Percentiles rank a stretch among this genome's conserved stretches.
phyloP scores from a whole-genome alignment of 2,797 vertebrate genomes.

The Taenioides sp. region DNA sequence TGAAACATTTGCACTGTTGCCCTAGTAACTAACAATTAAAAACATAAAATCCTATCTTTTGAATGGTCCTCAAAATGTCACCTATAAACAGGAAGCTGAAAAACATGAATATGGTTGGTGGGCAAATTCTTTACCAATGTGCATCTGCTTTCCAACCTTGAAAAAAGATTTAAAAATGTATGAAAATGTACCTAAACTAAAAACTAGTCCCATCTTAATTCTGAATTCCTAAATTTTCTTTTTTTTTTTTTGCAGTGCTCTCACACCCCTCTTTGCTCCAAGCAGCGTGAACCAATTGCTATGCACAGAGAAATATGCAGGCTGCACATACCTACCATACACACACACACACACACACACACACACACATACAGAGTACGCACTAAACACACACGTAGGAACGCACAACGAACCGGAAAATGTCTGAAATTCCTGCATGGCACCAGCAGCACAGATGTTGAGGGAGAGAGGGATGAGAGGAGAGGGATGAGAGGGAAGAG shows the following conservation, averaged over 20 bases:
- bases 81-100: too few species aligned
- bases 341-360: constrained; percentile 11
- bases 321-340: constrained; percentile 21
- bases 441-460: constrained; percentile 71
- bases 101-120: too few species aligned
- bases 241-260: constrained; percentile 13
- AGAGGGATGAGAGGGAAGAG: not conserved
- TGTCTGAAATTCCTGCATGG: constrained; percentile 73
- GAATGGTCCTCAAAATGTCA: too few species aligned
- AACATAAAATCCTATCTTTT: too few species aligned
- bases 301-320: constrained; percentile 28
- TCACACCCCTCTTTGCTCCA: constrained; percentile 45
- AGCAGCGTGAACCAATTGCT: constrained; percentile 49
- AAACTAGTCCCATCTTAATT: not conserved
- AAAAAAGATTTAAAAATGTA: too few species aligned
- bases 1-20: too few species aligned
- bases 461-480: constrained; percentile 19
- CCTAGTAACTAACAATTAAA: too few species aligned
- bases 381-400: constrained; percentile 23
- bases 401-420: constrained; percentile 62
- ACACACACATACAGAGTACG: constrained; percentile 1
- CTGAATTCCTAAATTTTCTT: not conserved
- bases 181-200: not conserved
- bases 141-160: too few species aligned
- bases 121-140: too few species aligned